phyloP scores from a whole-genome alignment of 2,888 invertebrate genomes.

The Pachymerium ferrugineum region DNA sequence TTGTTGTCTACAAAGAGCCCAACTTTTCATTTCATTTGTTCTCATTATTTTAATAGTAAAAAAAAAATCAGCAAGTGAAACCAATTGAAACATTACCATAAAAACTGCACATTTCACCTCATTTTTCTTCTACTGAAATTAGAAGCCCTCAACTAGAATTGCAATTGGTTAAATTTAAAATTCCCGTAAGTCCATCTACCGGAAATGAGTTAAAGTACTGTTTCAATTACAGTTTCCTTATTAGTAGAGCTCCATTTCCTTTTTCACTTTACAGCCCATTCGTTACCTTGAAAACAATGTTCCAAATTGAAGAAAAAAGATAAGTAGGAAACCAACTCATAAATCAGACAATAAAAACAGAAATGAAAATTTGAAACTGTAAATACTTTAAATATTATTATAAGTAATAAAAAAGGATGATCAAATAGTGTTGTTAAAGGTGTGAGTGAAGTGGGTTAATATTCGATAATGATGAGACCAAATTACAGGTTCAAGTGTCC shows the following conservation, averaged over 20 bases:
- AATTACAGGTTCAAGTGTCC: constrained; percentile 14
- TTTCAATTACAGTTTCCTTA: constrained; percentile 25
- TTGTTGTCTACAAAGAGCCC: no score
- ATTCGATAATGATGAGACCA: constrained; percentile 11
- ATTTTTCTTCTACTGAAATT: no score
- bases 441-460: constrained; percentile 4
- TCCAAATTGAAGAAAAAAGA: neutral
- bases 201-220: constrained; percentile 23
- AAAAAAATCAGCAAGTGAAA: no score
- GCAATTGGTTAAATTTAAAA: constrained; percentile 4
- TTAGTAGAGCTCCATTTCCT: constrained; percentile 16
- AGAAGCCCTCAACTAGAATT: no score
- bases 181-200: neutral
- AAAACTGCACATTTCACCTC: no score
- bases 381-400: no score
- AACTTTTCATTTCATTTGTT: no score
- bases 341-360: no score
- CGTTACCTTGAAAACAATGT: constrained; percentile 24
- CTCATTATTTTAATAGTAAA: no score
- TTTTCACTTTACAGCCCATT: neutral
- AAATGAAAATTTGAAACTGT: no score
- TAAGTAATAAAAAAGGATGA: neutral
- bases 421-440: neutral
- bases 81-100: no score
- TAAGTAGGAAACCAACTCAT: neutral